phyloP scores from a whole-genome alignment of 92 coral and sea anemone genomes.

The Umimayanthus kanabou region DNA sequence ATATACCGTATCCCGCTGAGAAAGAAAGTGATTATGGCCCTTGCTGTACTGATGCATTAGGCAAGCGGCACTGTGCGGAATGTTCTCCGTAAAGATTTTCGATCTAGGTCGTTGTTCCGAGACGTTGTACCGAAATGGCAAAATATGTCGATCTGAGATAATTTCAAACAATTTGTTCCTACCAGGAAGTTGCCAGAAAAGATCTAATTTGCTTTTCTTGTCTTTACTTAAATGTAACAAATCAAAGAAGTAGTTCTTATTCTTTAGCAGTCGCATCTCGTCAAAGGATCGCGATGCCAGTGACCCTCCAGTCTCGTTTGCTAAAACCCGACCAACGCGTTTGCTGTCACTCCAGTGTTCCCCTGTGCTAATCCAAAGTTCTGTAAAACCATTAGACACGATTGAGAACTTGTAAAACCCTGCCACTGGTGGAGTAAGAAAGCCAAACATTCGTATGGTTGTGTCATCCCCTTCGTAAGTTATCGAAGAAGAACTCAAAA shows the following conservation, averaged over 20 bases:
- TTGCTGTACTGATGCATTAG: neutral
- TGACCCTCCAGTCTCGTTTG: neutral
- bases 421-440: constrained; percentile 1
- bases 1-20: neutral
- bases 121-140: neutral
- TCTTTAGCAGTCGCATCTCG: neutral
- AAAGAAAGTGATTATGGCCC: neutral
- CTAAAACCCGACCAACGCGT: neutral
- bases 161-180: neutral
- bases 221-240: constrained; percentile 16
- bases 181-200: constrained; percentile 26
- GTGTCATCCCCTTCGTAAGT: constrained; percentile 7
- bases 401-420: neutral
- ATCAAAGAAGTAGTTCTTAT: constrained; percentile 4
- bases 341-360: neutral
- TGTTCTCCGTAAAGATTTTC: neutral
- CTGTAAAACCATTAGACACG: constrained; percentile 7
- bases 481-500: neutral
- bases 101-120: neutral
- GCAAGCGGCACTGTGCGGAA: neutral
- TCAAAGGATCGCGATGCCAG: neutral
- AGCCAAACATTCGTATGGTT: constrained; percentile 12
- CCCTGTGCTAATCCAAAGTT: constrained; percentile 9
- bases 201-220: neutral
- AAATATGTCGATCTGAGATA: neutral